These are phyloP conservation scores for Plumapathes pennacea DNA, from an alignment of 92 coral and sea anemone species.

Conservation along the genomic window DNA sequence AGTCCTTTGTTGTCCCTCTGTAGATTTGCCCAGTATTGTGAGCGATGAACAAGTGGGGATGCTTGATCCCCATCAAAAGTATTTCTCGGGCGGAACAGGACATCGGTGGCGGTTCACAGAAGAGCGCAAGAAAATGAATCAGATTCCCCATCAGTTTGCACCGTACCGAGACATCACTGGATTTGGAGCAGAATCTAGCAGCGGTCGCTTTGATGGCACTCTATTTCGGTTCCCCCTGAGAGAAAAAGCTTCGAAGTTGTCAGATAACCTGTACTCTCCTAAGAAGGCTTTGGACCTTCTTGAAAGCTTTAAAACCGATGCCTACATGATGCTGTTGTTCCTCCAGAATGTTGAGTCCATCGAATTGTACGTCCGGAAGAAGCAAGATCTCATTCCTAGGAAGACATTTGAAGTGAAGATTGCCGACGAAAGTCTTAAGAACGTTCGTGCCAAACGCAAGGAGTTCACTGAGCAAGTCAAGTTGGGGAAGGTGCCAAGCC, in stretches of 20 bases:
- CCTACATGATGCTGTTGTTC: conserved; percentile 53
- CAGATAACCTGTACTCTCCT: conserved; percentile 56
- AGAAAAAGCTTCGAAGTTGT: conserved; percentile 44
- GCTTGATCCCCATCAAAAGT: conserved; percentile 46
- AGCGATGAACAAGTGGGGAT: conserved; percentile 38
- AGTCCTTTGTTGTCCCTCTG: neutral
- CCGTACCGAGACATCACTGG: conserved; percentile 63
- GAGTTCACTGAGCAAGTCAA: conserved; percentile 29
- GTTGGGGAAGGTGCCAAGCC: neutral
- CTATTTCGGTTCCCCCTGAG: conserved; percentile 74
- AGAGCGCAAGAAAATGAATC: neutral
- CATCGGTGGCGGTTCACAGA: conserved; percentile 24
- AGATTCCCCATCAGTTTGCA: conserved; percentile 53
- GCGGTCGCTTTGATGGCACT: conserved; percentile 49
- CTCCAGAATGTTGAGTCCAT: conserved; percentile 58
- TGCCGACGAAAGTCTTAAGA: conserved; percentile 35
- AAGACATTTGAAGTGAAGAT: conserved; percentile 57
- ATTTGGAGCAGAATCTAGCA: conserved; percentile 13
- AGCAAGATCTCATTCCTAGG: conserved; percentile 2
- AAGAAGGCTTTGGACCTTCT: conserved; percentile 53
- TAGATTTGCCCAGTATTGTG: conserved; percentile 55
- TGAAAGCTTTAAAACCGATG: conserved; percentile 53
- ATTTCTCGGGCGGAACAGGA: conserved; percentile 40
- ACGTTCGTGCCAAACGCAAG: conserved; percentile 39
- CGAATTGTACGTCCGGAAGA: conserved; percentile 41